These are phyloP conservation scores for Cyphomyrus discorhynchus DNA, from an alignment of 2,113 vertebrate genomes.

Conservation along the genomic window DNA sequence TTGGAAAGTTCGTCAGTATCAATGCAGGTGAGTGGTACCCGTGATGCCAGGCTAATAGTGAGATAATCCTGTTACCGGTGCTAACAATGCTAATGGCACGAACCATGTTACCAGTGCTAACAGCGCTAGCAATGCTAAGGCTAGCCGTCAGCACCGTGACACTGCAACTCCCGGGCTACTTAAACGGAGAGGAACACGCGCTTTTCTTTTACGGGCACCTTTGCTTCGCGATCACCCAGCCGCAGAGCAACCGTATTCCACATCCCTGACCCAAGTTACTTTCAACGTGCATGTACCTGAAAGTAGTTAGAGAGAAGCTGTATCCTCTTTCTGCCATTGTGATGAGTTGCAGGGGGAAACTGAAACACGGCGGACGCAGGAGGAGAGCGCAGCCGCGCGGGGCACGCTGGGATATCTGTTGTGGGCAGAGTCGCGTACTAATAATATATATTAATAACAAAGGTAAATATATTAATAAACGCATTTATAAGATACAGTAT, in stretches of 20 bases:
- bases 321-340: conserved; percentile 42
- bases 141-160: not conserved
- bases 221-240: not conserved
- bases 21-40: not conserved
- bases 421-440: not conserved
- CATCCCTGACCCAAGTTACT: not conserved
- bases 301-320: conserved; percentile 43
- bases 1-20: not conserved
- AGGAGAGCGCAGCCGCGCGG: not conserved
- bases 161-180: not conserved
- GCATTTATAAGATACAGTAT: not conserved
- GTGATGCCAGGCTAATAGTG: not conserved
- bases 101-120: not conserved
- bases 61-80: not conserved
- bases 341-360: not conserved
- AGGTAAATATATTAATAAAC: not conserved
- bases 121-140: not conserved
- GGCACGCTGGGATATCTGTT: not conserved
- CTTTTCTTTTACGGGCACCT: not conserved
- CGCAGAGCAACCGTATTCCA: not conserved
- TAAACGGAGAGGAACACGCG: not conserved
- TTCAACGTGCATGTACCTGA: conserved; percentile 29
- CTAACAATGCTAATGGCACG: not conserved
- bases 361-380: not conserved
- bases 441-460: not conserved